phyloP scores from a whole-genome alignment of 1,140 invertebrate species.

The Ceratina japonica region DNA sequence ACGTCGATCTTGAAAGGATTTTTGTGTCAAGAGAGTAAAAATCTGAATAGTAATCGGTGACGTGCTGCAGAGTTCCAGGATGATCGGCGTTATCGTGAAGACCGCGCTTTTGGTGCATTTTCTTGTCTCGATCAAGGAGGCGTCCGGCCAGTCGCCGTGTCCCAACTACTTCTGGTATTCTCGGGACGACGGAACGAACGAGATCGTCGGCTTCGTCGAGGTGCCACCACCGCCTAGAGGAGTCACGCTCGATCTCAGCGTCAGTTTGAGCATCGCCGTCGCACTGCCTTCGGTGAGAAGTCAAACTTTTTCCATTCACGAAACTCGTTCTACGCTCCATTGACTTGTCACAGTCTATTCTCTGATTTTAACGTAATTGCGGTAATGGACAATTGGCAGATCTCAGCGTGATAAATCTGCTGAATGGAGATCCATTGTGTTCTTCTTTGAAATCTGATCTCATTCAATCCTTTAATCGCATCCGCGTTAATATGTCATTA shows the following conservation, averaged over 20 bases:
- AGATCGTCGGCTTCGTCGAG: conserved; percentile 70
- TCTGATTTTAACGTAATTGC: background rate
- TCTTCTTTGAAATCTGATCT: too few species aligned
- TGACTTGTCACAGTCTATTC: too few species aligned
- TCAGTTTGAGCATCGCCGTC: conserved; percentile 65
- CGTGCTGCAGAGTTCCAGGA: conserved; percentile 10
- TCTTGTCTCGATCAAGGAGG: background rate
- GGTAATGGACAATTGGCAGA: background rate
- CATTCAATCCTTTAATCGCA: too few species aligned
- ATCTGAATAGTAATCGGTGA: background rate
- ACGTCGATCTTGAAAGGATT: too few species aligned
- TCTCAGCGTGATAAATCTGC: background rate
- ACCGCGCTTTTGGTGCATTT: conserved; percentile 11
- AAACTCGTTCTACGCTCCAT: too few species aligned
- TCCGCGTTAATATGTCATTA: too few species aligned
- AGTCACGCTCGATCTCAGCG: conserved; percentile 61
- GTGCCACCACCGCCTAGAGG: conserved; percentile 65
- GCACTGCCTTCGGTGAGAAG: conserved; percentile 63
- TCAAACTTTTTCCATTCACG: conserved; percentile 12
- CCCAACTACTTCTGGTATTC: conserved; percentile 76
- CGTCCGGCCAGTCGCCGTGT: conserved; percentile 57
- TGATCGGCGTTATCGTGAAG: conserved; percentile 34
- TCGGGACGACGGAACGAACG: conserved; percentile 63
- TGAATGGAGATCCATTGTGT: too few species aligned
- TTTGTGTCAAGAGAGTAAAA: background rate